Percentiles rank a stretch among this genome's conserved stretches.
These are phyloP conservation scores for Melanophora roralis DNA, from an alignment of 2,888 invertebrate species.

Conservation along the genomic window DNA sequence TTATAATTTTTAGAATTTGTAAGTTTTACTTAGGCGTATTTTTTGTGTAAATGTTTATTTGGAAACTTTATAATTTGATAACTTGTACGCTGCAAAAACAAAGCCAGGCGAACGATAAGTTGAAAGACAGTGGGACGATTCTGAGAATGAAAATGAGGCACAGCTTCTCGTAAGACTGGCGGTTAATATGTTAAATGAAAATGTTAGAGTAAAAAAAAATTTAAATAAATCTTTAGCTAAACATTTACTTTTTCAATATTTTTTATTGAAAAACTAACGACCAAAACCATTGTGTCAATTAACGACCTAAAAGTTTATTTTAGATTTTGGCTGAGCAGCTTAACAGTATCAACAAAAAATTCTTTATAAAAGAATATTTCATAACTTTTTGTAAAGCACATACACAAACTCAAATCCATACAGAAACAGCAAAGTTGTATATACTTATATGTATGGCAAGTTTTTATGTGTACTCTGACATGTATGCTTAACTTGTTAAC, in stretches of 20 bases:
- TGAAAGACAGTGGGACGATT: too few relatives aligned
- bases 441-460: too few relatives aligned
- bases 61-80: too few relatives aligned
- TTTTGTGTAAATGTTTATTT: too few relatives aligned
- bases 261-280: not conserved
- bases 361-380: constrained; percentile 6
- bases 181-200: not conserved
- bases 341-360: not conserved
- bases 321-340: not conserved
- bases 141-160: too few relatives aligned
- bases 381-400: not conserved
- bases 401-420: not conserved
- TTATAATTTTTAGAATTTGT: too few relatives aligned
- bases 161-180: too few relatives aligned
- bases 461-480: too few relatives aligned
- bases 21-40: too few relatives aligned
- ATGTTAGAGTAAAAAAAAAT: not conserved
- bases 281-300: constrained; percentile 15
- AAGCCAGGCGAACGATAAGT: too few relatives aligned
- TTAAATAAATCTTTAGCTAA: constrained; percentile 9
- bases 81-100: too few relatives aligned
- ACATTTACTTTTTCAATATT: constrained; percentile 10
- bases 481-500: too few relatives aligned
- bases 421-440: not conserved
- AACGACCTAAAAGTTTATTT: constrained; percentile 12